These are phyloP conservation scores for Apis cerana DNA, from an alignment of 1,140 invertebrate species.

Conservation along the genomic window DNA sequence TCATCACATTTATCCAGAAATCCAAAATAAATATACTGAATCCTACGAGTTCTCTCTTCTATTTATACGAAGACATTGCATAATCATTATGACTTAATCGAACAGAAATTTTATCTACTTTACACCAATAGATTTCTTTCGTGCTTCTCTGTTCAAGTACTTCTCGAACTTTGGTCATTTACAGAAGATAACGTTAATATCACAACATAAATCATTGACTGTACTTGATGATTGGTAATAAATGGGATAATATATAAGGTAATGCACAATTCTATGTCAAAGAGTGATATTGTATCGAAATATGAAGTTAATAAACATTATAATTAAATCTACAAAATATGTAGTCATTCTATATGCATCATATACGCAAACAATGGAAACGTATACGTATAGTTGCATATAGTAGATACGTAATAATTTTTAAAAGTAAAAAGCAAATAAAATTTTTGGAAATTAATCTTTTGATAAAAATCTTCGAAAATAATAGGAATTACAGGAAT, in stretches of 20 bases:
- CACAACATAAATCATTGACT: too few relatives aligned
- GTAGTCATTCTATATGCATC: too few relatives aligned
- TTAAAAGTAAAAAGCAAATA: background rate
- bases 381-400: background rate
- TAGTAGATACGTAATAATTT: background rate
- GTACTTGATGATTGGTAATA: too few relatives aligned
- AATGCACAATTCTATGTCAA: too few relatives aligned
- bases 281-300: too few relatives aligned
- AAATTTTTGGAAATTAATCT: background rate
- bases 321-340: too few relatives aligned
- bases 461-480: too few relatives aligned
- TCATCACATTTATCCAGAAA: background rate
- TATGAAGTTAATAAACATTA: too few relatives aligned
- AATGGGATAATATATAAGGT: too few relatives aligned
- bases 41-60: background rate
- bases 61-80: background rate
- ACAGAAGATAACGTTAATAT: background rate
- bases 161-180: background rate
- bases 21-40: background rate
- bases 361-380: too few relatives aligned
- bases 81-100: background rate
- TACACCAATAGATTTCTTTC: background rate
- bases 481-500: too few relatives aligned
- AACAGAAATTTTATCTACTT: slow-evolving; percentile 23
- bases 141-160: background rate